Percentiles rank a stretch among this genome's conserved stretches.
Evolutionary conservation across 23 tunicate genomes (phyloP).

Genomic region (Clavelina lepadiformis): DNA sequence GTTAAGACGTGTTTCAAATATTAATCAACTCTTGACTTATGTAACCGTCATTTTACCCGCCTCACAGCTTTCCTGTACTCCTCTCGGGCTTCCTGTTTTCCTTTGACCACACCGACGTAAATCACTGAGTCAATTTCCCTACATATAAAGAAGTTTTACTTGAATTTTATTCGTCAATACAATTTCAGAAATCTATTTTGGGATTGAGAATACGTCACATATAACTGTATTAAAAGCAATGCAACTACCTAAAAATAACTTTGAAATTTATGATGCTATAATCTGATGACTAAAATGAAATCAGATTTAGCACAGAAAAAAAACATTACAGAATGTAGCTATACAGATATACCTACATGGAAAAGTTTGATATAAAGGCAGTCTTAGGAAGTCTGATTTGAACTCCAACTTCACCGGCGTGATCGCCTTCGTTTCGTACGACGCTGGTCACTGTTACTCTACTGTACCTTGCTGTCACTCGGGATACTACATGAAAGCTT

Average conservation of each 20-base stretch:
- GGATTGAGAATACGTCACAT: too few relatives aligned
- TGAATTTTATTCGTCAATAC: too few relatives aligned
- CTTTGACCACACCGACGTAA: slow-evolving; percentile 41
- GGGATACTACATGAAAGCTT: slow-evolving; percentile 18
- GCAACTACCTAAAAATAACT: too few relatives aligned
- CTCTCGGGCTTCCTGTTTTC: slow-evolving; percentile 21
- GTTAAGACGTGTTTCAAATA: too few relatives aligned
- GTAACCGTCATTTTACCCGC: too few relatives aligned
- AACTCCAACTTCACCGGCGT: slow-evolving; percentile 19
- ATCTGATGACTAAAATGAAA: too few relatives aligned
- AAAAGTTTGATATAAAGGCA: slow-evolving; percentile 46
- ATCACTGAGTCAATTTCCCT: slow-evolving; percentile 34
- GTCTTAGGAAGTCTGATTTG: slow-evolving; percentile 30
- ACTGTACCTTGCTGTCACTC: slow-evolving; percentile 32
- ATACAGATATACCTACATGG: slow-evolving; percentile 58
- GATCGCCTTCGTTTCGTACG: slow-evolving; percentile 12
- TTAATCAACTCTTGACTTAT: too few relatives aligned
- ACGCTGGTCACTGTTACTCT: slow-evolving; percentile 20
- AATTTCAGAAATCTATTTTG: too few relatives aligned
- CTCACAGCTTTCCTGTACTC: slow-evolving; percentile 22
- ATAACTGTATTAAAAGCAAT: too few relatives aligned
- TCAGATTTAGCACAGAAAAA: too few relatives aligned
- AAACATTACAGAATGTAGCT: too few relatives aligned
- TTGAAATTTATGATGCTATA: too few relatives aligned
- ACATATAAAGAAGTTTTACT: not conserved